Evolutionary conservation across 2,888 invertebrate genomes (phyloP).

Genomic region (Pecten maximus): DNA sequence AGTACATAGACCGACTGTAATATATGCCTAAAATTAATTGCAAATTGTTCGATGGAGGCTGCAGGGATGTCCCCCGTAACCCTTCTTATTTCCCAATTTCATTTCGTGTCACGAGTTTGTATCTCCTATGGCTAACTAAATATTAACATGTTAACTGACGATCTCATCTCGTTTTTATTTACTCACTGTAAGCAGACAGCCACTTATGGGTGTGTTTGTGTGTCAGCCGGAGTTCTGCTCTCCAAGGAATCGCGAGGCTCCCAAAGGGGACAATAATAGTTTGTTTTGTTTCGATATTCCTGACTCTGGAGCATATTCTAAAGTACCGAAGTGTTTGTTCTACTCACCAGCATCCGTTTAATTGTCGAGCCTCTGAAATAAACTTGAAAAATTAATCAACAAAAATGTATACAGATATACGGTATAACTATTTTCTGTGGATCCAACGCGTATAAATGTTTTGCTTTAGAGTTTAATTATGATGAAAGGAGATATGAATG

Average conservation of each 20-base stretch:
- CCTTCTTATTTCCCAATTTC: constrained; percentile 21
- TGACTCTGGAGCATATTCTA: too few relatives aligned
- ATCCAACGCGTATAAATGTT: too few relatives aligned
- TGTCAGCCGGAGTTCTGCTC: not conserved
- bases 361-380: too few relatives aligned
- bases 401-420: too few relatives aligned
- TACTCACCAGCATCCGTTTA: too few relatives aligned
- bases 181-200: constrained; percentile 13
- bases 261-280: too few relatives aligned
- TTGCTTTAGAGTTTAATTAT: too few relatives aligned
- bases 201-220: constrained; percentile 16
- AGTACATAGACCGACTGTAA: not conserved
- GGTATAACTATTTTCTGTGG: too few relatives aligned
- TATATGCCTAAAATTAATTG: not conserved
- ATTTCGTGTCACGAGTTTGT: constrained; percentile 30
- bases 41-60: not conserved
- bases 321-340: too few relatives aligned
- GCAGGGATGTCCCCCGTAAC: constrained; percentile 23
- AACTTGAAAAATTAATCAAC: too few relatives aligned
- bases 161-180: not conserved
- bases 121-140: constrained; percentile 18
- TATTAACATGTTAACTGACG: constrained; percentile 15
- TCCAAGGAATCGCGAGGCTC: not conserved
- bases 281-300: too few relatives aligned
- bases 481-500: not conserved